phyloP scores from a whole-genome alignment of 2,797 vertebrate species.

The Steatocranus sp. region DNA sequence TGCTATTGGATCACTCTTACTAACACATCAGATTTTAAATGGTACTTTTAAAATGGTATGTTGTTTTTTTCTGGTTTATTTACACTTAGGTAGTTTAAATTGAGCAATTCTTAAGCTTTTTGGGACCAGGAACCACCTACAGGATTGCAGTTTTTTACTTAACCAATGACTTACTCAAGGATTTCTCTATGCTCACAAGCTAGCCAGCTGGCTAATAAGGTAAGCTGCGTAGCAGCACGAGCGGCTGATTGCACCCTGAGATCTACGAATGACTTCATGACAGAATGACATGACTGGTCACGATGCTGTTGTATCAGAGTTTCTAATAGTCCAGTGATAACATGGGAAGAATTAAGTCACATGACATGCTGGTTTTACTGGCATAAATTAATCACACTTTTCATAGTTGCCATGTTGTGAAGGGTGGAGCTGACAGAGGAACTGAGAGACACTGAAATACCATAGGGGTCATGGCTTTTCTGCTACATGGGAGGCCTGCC shows the following conservation, averaged over 20 bases:
- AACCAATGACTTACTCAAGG: neutral
- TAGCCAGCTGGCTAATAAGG: neutral
- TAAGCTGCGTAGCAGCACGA: neutral
- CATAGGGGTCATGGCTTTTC: neutral
- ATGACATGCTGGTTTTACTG: neutral
- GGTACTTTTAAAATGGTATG: neutral
- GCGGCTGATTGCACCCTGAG: neutral
- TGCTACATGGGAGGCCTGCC: neutral
- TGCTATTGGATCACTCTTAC: neutral
- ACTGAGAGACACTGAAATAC: neutral
- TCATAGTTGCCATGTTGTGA: neutral
- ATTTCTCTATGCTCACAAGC: neutral
- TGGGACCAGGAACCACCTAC: neutral
- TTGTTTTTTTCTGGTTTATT: neutral
- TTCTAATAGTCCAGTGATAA: neutral
- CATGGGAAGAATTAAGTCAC: neutral
- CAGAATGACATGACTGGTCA: neutral
- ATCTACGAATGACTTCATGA: neutral
- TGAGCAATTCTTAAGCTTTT: neutral
- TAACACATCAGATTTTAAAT: neutral
- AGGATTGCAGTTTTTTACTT: neutral
- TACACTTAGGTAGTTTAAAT: neutral
- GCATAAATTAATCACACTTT: neutral
- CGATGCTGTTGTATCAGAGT: neutral
- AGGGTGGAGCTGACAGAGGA: neutral